Conservation (phyloP, 92 coral and sea anemone species). For the Diadumene lineata region DNA sequence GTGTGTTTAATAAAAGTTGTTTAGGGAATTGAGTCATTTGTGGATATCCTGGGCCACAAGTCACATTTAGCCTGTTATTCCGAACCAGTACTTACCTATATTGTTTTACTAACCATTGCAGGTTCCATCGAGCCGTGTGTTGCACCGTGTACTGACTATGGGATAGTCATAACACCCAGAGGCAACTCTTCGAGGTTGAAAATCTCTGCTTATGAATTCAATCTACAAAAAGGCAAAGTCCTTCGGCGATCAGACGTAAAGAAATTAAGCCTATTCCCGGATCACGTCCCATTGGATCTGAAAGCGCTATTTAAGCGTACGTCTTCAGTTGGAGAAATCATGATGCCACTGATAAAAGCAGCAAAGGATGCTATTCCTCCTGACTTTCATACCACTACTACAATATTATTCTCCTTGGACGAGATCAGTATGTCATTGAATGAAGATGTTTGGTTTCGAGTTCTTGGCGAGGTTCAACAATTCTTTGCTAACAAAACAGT, state of each 20-base stretch:
- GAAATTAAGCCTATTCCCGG: conserved; percentile 18
- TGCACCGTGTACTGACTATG: conserved; percentile 34
- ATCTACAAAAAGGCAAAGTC: not conserved
- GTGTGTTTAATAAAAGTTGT: too few species aligned
- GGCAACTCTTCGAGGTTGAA: conserved; percentile 14
- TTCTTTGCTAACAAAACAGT: conserved; percentile 24
- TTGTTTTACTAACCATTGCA: not conserved
- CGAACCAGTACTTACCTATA: too few species aligned
- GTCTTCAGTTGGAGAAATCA: not conserved
- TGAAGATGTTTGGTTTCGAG: conserved; percentile 13
- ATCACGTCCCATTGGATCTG: not conserved
- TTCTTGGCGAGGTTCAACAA: not conserved
- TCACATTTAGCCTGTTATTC: too few species aligned
- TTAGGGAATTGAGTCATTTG: too few species aligned
- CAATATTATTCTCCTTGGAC: conserved; percentile 15
- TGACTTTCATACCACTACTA: not conserved
- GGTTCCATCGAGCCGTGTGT: conserved; percentile 9
- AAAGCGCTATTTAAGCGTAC: conserved; percentile 1
- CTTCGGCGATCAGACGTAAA: conserved; percentile 15
- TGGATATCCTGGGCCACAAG: too few species aligned
- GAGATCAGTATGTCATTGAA: conserved; percentile 2
- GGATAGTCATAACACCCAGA: conserved; percentile 27
- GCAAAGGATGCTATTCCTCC: conserved; percentile 21
- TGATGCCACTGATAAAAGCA: conserved; percentile 22
- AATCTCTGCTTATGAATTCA: conserved; percentile 17